phyloP scores from a whole-genome alignment of 2,888 invertebrate genomes.

The Pterostichus madidus region DNA sequence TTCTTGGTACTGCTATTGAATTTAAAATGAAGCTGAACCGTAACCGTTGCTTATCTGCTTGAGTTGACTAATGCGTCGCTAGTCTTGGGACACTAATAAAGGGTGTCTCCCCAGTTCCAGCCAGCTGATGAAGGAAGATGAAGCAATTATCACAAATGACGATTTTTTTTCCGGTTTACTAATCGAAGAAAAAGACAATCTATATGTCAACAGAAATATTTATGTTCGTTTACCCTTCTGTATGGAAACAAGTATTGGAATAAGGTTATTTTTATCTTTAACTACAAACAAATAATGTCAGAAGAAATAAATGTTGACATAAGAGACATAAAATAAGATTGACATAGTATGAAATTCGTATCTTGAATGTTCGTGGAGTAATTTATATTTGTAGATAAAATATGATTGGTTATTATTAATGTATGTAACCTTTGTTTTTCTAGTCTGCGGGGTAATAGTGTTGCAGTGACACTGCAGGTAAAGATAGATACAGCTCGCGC shows the following conservation, averaged over 20 bases:
- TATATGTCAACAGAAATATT: conserved; percentile 17
- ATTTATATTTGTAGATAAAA: conserved; percentile 30
- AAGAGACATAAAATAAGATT: background rate
- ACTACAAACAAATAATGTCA: too few relatives aligned
- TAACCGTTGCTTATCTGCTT: conserved; percentile 49
- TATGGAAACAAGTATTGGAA: too few relatives aligned
- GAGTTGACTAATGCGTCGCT: conserved; percentile 49
- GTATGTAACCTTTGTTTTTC: background rate
- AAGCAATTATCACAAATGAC: conserved; percentile 63
- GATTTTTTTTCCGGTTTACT: conserved; percentile 61
- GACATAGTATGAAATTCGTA: background rate
- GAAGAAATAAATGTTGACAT: too few relatives aligned
- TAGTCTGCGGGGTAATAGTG: background rate
- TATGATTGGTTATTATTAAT: conserved; percentile 17
- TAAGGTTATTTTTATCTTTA: too few relatives aligned
- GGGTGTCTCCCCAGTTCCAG: conserved; percentile 40
- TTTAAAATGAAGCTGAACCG: conserved; percentile 47
- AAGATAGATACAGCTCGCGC: conserved; percentile 26
- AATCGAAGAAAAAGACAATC: conserved; percentile 59
- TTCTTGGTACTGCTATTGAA: conserved; percentile 34
- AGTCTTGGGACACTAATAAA: conserved; percentile 43
- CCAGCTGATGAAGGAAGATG: conserved; percentile 57
- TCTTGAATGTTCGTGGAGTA: conserved; percentile 9
- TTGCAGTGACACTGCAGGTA: conserved; percentile 22
- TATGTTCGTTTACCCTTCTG: background rate